Conservation (phyloP, 2,888 invertebrate species). For the Andrena haemorrhoa region DNA sequence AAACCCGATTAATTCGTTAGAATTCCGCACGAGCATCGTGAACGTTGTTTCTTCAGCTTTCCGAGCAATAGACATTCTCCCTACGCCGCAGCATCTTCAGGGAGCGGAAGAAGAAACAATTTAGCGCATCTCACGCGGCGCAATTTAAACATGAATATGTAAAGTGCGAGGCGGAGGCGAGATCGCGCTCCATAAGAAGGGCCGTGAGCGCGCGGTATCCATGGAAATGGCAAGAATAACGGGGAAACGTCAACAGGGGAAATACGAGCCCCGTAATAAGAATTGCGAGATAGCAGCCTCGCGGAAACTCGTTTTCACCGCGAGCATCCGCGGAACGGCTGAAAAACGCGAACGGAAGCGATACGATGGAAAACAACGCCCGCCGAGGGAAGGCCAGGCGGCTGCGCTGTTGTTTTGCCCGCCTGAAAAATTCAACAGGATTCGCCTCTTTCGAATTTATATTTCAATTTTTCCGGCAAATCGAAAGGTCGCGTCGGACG, state of each 20-base stretch:
- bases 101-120: constrained; percentile 1
- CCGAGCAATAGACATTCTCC: too few species aligned
- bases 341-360: constrained; percentile 12
- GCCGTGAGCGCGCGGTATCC: constrained; percentile 9
- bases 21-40: too few species aligned
- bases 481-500: constrained; percentile 19
- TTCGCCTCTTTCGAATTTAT: constrained; percentile 30
- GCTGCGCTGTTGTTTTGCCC: neutral
- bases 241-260: constrained; percentile 52
- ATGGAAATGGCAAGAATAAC: constrained; percentile 36
- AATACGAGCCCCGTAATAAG: constrained; percentile 55
- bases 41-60: too few species aligned
- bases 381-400: neutral
- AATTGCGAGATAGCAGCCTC: constrained; percentile 32
- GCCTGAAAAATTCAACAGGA: constrained; percentile 38
- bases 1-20: too few species aligned
- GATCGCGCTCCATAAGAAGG: constrained; percentile 18
- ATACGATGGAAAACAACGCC: constrained; percentile 37
- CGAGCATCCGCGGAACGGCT: neutral
- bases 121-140: neutral
- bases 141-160: constrained; percentile 19
- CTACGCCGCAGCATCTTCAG: neutral
- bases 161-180: constrained; percentile 6
- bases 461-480: constrained; percentile 47
- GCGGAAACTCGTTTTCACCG: constrained; percentile 44